These are phyloP conservation scores for Notolabrus celidotus DNA, from an alignment of 2,797 vertebrate species.

Conservation along the genomic window DNA sequence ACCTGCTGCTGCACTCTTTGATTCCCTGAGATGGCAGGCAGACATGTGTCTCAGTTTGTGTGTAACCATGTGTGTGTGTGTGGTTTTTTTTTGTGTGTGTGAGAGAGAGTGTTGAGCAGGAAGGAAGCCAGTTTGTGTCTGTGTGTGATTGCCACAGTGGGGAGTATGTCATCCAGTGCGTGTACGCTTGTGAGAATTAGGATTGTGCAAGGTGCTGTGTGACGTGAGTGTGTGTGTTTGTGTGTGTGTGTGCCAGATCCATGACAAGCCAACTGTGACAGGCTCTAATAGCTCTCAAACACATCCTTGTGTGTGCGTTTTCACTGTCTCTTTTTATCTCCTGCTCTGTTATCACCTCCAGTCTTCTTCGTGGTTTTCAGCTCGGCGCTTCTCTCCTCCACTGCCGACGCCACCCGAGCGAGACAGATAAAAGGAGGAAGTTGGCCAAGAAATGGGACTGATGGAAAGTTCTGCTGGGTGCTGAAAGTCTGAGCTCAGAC, in stretches of 20 bases:
- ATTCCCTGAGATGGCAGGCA: constrained; percentile 48
- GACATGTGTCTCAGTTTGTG: constrained; percentile 22
- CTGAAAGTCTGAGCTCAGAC: constrained; percentile 28
- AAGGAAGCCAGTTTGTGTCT: constrained; percentile 46
- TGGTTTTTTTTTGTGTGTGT: constrained; percentile 9
- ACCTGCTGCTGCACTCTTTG: constrained; percentile 61
- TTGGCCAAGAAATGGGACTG: constrained; percentile 54
- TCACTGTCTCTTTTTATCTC: constrained; percentile 63
- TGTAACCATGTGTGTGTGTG: constrained; percentile 8
- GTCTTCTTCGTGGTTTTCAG: constrained; percentile 35
- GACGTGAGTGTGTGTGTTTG: constrained; percentile 26
- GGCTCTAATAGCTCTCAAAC: constrained; percentile 73
- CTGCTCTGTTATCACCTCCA: constrained; percentile 58
- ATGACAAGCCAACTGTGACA: constrained; percentile 69
- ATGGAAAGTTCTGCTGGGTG: constrained; percentile 40
- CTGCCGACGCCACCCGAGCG: constrained; percentile 47
- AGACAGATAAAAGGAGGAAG: constrained; percentile 68
- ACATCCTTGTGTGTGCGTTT: constrained; percentile 55
- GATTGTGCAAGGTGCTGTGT: constrained; percentile 48
- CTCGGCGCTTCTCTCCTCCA: constrained; percentile 39
- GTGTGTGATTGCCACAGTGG: constrained; percentile 59
- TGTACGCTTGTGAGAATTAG: constrained; percentile 54
- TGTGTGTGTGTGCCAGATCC: constrained; percentile 41
- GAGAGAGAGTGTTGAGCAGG: constrained; percentile 30
- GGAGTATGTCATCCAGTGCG: constrained; percentile 54